These are phyloP conservation scores for Okapia johnstoni DNA, from an alignment of 2,113 vertebrate genomes.

Conservation along the genomic window DNA sequence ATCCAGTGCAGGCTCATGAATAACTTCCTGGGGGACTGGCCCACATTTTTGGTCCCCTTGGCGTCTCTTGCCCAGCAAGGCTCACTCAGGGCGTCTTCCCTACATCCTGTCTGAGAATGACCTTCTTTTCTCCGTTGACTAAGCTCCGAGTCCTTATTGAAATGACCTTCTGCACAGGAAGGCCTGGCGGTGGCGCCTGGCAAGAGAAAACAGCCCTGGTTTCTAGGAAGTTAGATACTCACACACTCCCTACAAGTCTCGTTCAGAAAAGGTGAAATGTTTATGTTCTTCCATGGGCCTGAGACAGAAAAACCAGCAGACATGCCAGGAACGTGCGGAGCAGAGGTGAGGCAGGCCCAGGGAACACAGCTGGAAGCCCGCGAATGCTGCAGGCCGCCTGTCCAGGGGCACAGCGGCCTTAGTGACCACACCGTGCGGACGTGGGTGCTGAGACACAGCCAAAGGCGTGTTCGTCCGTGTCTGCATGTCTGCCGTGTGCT, in stretches of 20 bases:
- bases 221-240: constrained; percentile 78
- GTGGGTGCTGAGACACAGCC: neutral
- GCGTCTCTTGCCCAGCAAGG: constrained; percentile 79
- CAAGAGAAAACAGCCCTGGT: constrained; percentile 76
- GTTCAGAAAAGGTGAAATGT: constrained; percentile 71
- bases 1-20: constrained; percentile 76
- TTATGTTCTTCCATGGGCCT: constrained; percentile 74
- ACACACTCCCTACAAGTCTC: constrained; percentile 13
- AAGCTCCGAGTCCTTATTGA: constrained; percentile 72
- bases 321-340: constrained; percentile 67
- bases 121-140: constrained; percentile 75
- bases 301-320: constrained; percentile 63
- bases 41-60: constrained; percentile 76
- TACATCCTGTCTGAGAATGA: constrained; percentile 84
- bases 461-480: rapidly evolving
- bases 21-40: constrained; percentile 80
- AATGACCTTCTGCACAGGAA: constrained; percentile 81
- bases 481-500: rapidly evolving
- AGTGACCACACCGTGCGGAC: rapidly evolving
- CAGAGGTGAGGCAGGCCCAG: constrained; percentile 65
- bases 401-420: neutral
- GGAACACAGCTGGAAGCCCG: neutral
- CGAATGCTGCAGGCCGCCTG: rapidly evolving
- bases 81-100: constrained; percentile 77
- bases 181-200: constrained; percentile 76